Base-by-base conservation (phyloP, 2,888 invertebrate species). In the Ditula angustiorana region DNA sequence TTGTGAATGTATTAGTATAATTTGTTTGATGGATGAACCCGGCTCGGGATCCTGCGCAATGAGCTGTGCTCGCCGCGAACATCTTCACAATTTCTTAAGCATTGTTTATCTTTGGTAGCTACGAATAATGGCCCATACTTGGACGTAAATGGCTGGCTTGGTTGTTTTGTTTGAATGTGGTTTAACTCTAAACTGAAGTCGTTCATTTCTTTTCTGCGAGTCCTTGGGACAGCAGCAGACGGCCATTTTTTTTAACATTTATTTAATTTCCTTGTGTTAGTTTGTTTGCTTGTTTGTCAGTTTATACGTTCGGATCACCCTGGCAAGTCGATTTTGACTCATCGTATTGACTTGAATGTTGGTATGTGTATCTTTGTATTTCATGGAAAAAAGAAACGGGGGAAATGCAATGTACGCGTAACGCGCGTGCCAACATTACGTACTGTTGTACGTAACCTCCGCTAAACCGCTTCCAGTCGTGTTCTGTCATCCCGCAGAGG, bases 1-100 rank as follows among this genome's bases (percentile, higher is more conserved):
- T 46, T 13, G 30, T 46, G 46, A 30, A 57, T 33, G 30, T 57
- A 46, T 46, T 33, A 46, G 46, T 23, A 56, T 56, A 57, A 56
- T 56, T 11, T 37, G 10, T 37, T 13, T 55, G 37, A 37, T 41
- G 5, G 2, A 23, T 37, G 23, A 49, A 28, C 28, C 23, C n/a
- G 11, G 41, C 56, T 11, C 5, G n/a, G 28, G 7, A 28, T 10
- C 5, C 28, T 5, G 7, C 5, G 28, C 7, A 28, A 2, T 5
- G 7, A 28, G 8, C 28, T 2, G 1, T 8, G 28, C 28, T 4
- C 1, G 11, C 30, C 2, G 10, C 30, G 30, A 30, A 7, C 30
- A 30, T 30, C 30, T 2, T 10, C 10, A 1, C 1, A 8, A 30
- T 30, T 30, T 2, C 30, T 5, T 30, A 10, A n/a, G n/a, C 5